Evolutionary conservation across 2,888 invertebrate species (phyloP).

Genomic region (Tipula helvola): DNA sequence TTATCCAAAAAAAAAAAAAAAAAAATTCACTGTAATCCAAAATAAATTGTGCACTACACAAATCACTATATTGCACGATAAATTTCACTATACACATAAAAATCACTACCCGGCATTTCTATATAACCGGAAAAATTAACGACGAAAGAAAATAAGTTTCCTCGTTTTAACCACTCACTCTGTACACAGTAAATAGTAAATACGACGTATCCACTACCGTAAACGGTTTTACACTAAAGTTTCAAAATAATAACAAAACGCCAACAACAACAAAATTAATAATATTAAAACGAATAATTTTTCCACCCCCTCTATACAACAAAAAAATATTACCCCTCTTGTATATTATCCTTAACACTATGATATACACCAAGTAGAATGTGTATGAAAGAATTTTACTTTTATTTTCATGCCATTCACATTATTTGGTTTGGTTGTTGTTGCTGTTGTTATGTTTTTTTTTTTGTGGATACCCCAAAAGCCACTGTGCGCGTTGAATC

Average conservation of each 20-base stretch:
- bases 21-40: background rate
- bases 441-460: background rate
- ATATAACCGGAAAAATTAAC: background rate
- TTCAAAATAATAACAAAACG: background rate
- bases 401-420: background rate
- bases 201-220: background rate
- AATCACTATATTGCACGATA: background rate
- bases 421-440: background rate
- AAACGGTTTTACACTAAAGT: background rate
- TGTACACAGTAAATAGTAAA: background rate
- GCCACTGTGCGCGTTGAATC: background rate
- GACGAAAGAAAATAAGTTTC: background rate
- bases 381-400: background rate
- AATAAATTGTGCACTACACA: background rate
- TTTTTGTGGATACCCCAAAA: background rate
- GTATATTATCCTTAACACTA: background rate
- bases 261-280: background rate
- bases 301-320: background rate
- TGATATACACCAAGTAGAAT: background rate
- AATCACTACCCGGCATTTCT: background rate
- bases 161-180: background rate
- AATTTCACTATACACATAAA: background rate
- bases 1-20: background rate
- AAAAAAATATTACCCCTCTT: background rate
- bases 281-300: background rate